Evolutionary conservation across 2,113 vertebrate genomes (phyloP), one percentile per base, ranked within the genome.

Genomic region (Plestiodon gilberti): DNA sequence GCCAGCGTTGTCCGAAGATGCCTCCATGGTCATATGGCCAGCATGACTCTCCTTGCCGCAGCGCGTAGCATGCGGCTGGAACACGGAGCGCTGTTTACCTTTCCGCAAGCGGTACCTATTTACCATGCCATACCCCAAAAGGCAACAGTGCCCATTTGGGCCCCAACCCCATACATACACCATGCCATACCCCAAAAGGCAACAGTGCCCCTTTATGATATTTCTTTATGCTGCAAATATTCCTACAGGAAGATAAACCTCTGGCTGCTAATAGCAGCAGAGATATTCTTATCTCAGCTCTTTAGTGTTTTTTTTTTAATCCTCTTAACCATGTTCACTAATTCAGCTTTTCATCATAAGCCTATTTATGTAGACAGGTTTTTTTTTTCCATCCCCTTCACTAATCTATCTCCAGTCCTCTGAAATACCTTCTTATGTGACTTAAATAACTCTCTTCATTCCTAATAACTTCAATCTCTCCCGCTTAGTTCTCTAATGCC

Each of bases 251-350:
- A 70, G 55, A 86, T 76, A 77, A 92, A 89, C 28, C 35, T 83
- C 57, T 78, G 73, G n/a, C 35, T 88, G 57, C 69, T 89, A 64
- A 78, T 78, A 88, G 62, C 9, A n/a, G 59, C 64, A 81, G 55
- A 75, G 75, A 23, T 90, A 48, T 80, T 91, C 52, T 61, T 82
- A 69, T 83, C 86, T 92, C 71, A 84, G 25, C 83, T 89, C 81
- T 87, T 93, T 91, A 85, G 77, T 69, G 81, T 88, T 25, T 0
- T 85, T 89, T 93, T 90, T 90, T 71, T 88, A 94, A 91, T 93
- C 91, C 64, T 91, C 87, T 94, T 91, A 87, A 73, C 62, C 82
- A 30, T 91, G 48, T 87, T 91, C 87, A 86, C 71, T 86, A 91
- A 88, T 93, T 91, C 78, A 90, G 75, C 87, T 83, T 91, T 89